phyloP scores from a whole-genome alignment of 2,888 invertebrate species.

The Oligia latruncula region DNA sequence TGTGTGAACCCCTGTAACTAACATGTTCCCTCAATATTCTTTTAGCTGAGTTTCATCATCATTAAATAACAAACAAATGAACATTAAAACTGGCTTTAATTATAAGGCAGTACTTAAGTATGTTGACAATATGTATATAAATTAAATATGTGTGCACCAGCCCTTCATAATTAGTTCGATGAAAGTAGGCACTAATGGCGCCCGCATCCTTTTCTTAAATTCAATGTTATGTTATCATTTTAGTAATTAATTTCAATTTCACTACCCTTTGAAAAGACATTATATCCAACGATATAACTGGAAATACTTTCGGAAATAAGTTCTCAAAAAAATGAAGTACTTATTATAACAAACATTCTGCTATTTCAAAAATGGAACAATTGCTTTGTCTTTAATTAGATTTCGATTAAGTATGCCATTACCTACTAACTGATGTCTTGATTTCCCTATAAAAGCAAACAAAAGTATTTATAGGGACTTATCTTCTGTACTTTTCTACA shows the following conservation, averaged over 20 bases:
- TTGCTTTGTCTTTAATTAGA: neutral
- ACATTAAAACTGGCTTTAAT: neutral
- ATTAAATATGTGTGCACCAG: neutral
- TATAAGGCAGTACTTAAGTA: neutral
- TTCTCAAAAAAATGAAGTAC: neutral
- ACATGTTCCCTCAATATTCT: neutral
- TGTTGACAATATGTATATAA: neutral
- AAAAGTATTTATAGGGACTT: neutral
- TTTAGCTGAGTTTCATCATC: neutral
- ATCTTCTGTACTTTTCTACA: constrained; percentile 19
- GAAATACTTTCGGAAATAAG: neutral
- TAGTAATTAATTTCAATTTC: constrained; percentile 1
- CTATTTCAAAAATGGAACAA: constrained; percentile 3
- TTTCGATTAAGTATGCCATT: neutral
- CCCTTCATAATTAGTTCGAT: neutral
- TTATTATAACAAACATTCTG: neutral
- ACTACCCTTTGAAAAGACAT: neutral
- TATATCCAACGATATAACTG: neutral
- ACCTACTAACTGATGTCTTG: neutral
- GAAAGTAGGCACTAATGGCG: neutral
- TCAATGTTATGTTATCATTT: constrained; percentile 9
- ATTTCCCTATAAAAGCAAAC: neutral
- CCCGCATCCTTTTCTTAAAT: constrained; percentile 5
- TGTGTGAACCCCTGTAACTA: neutral
- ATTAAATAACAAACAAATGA: neutral